Base-by-base conservation (phyloP, 2,797 vertebrate genomes). In the Manis crassicaudata region DNA sequence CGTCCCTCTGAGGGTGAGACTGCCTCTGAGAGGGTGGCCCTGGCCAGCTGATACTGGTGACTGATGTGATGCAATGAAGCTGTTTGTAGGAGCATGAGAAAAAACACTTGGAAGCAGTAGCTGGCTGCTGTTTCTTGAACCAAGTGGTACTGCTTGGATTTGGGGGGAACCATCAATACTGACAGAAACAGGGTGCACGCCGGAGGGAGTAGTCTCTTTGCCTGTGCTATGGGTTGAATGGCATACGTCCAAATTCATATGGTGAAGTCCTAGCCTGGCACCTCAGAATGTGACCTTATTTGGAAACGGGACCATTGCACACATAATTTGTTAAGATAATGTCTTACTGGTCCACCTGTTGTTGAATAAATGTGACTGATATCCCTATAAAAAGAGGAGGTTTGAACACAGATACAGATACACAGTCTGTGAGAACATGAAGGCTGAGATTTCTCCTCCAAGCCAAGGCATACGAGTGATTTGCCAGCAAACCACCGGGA, bases 61-160 rank as follows among this genome's bases (percentile, higher is more conserved):
- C 50, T 37, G 27, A 62, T 43, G 23, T 21, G 11, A 6, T 23
- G 1, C 8, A 16, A 2, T 43, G 58, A 79, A 46, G 43, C 58
- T 46, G 11, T 58, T 82, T 80, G 21, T 32, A 32, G 8, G 32
- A 58, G 8, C 14, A 2, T 76, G n/a, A 92, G 75, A 17, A 63
- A 23, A 21, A 52, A 29, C 20, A 46, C 18, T 23, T 75, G n/a
- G 43, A 79, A 35, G 62, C 29, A 40, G 21, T n/a, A 50, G 54
- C 35, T 50, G 25, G 85, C 25, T 62, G 35, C 7, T 94, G 6
- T 70, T 87, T 84, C 52, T 88, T 23, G 43, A 95, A 67, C 79
- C 68, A 63, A 12, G 2, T 25, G 54, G 32, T 11, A 62, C 25
- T 23, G 52, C 52, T 76, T 27, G 16, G 54, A 5, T 25, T 92